A percentile compares a stretch with the other conserved stretches of the same genome.
Conservation (phyloP, 2,888 invertebrate genomes). For the Dasysyrphus albostriatus region DNA sequence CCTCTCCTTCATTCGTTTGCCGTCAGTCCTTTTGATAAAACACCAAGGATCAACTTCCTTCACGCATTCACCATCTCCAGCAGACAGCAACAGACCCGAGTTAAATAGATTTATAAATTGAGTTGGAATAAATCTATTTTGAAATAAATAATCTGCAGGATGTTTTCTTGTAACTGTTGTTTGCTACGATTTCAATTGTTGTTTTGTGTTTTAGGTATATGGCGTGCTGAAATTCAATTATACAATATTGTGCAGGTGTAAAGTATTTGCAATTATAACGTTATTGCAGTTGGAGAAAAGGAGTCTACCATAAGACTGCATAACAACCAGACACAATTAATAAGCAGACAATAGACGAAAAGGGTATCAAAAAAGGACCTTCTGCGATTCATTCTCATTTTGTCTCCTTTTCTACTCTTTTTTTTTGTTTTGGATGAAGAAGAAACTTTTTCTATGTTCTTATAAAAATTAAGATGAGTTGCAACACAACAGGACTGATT, state of each 20-base stretch:
- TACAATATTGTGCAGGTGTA: conserved; percentile 54
- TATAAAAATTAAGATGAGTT: conserved; percentile 31
- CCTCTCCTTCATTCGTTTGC: neutral
- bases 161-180: conserved; percentile 27
- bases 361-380: conserved; percentile 12
- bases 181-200: conserved; percentile 14
- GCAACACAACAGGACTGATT: neutral
- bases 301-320: conserved; percentile 20
- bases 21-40: neutral
- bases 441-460: conserved; percentile 3
- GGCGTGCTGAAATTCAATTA: conserved; percentile 65
- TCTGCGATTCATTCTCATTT: conserved; percentile 6
- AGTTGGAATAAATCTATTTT: conserved; percentile 64
- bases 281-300: conserved; percentile 24
- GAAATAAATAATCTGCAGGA: conserved; percentile 28
- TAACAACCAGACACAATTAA: conserved; percentile 37
- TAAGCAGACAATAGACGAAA: conserved; percentile 22
- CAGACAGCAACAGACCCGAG: neutral
- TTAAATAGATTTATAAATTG: conserved; percentile 16
- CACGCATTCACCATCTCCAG: neutral
- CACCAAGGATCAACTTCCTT: conserved; percentile 11
- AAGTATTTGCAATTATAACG: conserved; percentile 58
- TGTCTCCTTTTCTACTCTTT: neutral
- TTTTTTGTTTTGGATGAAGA: neutral
- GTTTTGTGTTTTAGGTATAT: neutral